phyloP scores from a whole-genome alignment of 2,888 invertebrate species.

The Apamea monoglypha region DNA sequence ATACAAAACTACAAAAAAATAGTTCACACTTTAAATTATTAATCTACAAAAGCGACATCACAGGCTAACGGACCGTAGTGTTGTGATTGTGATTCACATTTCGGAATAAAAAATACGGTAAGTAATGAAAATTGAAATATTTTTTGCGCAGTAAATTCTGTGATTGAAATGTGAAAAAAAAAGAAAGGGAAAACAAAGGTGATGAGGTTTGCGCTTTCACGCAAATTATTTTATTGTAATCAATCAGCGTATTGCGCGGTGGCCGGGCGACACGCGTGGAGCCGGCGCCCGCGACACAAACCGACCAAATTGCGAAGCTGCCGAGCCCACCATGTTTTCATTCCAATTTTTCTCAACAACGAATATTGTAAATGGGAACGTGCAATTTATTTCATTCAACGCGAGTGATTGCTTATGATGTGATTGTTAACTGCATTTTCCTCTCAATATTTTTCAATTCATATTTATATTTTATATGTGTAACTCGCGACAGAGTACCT shows the following conservation, averaged over 20 bases:
- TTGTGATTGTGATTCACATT: slow-evolving; percentile 11
- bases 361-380: slow-evolving; percentile 84
- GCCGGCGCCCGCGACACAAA: slow-evolving; percentile 72
- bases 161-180: slow-evolving; percentile 64
- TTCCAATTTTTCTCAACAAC: slow-evolving; percentile 81
- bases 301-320: slow-evolving; percentile 82
- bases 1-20: slow-evolving; percentile 25
- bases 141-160: slow-evolving; percentile 55
- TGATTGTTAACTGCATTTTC: slow-evolving; percentile 84
- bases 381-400: slow-evolving; percentile 87
- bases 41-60: slow-evolving; percentile 31
- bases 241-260: slow-evolving; percentile 76
- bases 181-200: slow-evolving; percentile 61
- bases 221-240: slow-evolving; percentile 82
- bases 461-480: slow-evolving; percentile 53
- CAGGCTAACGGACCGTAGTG: slow-evolving; percentile 8
- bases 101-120: slow-evolving; percentile 43
- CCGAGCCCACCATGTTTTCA: slow-evolving; percentile 80
- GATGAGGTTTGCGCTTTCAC: slow-evolving; percentile 76
- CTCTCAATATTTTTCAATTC: slow-evolving; percentile 58
- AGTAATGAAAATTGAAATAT: slow-evolving; percentile 54
- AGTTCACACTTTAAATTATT: slow-evolving; percentile 23
- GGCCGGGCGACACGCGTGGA: slow-evolving; percentile 48
- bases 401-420: slow-evolving; percentile 86
- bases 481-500: slow-evolving; percentile 13